Conservation (phyloP, 2,113 vertebrate species). For the Athene cunicularia region DNA sequence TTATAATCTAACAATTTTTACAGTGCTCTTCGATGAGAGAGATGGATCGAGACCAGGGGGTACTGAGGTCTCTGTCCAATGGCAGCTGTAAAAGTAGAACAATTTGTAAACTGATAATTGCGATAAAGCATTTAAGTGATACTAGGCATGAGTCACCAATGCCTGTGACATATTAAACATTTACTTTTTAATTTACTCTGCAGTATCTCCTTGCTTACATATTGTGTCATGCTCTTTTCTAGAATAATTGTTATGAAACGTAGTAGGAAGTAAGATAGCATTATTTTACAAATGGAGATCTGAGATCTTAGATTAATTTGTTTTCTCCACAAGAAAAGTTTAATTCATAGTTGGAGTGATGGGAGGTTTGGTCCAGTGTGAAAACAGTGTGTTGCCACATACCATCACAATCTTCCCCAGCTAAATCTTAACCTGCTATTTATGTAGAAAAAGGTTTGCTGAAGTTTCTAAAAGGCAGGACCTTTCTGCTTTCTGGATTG, state of each 20-base stretch:
- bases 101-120: neutral
- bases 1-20: neutral
- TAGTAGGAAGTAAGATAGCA: neutral
- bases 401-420: rapidly evolving
- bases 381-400: neutral
- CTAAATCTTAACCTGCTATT: neutral
- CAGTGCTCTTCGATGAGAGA: neutral
- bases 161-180: neutral
- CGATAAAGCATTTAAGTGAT: neutral
- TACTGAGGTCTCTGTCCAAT: neutral
- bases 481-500: neutral
- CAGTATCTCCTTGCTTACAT: neutral
- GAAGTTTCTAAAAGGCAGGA: neutral
- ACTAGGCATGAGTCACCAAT: neutral
- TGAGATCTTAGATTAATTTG: neutral
- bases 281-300: neutral
- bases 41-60: neutral
- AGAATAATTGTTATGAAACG: neutral
- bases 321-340: neutral
- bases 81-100: neutral
- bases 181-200: neutral
- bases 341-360: neutral
- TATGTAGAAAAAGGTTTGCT: neutral
- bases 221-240: neutral
- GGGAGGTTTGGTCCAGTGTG: neutral